These are phyloP conservation scores for Rhopalosiphum padi DNA, from an alignment of 1,140 invertebrate species.

Conservation along the genomic window DNA sequence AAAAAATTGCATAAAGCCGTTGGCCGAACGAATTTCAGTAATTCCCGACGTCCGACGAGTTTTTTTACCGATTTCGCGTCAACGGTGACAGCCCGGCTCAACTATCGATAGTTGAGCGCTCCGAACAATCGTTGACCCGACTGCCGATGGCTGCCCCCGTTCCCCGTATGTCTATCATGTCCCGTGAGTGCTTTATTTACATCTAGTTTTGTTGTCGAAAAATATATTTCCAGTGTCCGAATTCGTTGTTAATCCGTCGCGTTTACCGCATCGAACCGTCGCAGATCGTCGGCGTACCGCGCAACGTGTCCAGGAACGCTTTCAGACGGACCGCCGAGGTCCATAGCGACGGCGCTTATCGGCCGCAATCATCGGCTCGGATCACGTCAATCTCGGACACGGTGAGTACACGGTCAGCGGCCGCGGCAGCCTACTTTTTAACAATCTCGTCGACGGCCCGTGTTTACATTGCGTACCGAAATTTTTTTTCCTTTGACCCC, in stretches of 20 bases:
- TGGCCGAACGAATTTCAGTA: background rate
- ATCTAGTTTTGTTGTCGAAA: constrained; percentile 58
- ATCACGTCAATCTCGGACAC: constrained; percentile 53
- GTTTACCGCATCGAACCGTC: constrained; percentile 29
- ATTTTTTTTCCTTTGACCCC: constrained; percentile 5
- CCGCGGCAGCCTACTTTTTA: constrained; percentile 52
- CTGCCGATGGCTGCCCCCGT: constrained; percentile 51
- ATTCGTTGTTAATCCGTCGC: constrained; percentile 34
- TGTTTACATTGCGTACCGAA: constrained; percentile 40
- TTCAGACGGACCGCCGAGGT: constrained; percentile 1
- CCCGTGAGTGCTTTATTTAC: constrained; percentile 57
- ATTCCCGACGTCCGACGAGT: background rate
- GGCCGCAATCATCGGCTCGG: constrained; percentile 45
- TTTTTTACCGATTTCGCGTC: background rate
- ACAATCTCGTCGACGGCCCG: constrained; percentile 36
- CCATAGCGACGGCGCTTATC: background rate
- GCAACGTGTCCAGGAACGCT: constrained; percentile 20
- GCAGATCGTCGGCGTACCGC: constrained; percentile 11
- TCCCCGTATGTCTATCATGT: constrained; percentile 49
- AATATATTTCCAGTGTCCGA: constrained; percentile 50
- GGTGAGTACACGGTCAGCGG: constrained; percentile 49
- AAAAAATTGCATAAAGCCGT: background rate
- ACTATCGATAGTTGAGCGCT: constrained; percentile 55
- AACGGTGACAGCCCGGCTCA: background rate
- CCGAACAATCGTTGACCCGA: constrained; percentile 55